Evolutionary conservation across 2,888 invertebrate genomes (phyloP).

Genomic region (Drosophila algonquin): DNA sequence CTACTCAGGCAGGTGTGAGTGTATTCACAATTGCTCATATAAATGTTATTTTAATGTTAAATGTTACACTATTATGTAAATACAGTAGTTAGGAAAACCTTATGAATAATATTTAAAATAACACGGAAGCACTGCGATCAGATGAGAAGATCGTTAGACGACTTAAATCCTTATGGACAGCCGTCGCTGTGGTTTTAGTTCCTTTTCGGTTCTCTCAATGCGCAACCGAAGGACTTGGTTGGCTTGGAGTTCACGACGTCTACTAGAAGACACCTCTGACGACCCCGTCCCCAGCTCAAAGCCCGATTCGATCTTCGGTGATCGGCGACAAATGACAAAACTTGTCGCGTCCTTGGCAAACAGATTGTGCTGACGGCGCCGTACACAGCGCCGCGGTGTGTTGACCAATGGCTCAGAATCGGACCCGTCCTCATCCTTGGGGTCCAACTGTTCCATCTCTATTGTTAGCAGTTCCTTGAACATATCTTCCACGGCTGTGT

Average conservation of each 20-base stretch:
- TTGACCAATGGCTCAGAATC: slow-evolving; percentile 22
- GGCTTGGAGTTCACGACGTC: slow-evolving; percentile 42
- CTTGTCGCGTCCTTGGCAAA: slow-evolving; percentile 42
- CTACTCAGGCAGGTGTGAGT: too few relatives aligned
- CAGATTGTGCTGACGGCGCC: slow-evolving; percentile 58
- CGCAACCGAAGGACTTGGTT: slow-evolving; percentile 55
- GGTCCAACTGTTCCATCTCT: slow-evolving; percentile 20
- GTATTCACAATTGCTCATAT: too few relatives aligned
- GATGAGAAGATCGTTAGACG: slow-evolving; percentile 20
- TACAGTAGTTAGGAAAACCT: slow-evolving; percentile 50
- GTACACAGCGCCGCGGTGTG: slow-evolving; percentile 51
- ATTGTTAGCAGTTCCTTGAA: slow-evolving; percentile 51
- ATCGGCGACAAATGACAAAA: slow-evolving; percentile 55
- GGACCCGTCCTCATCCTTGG: slow-evolving; percentile 21
- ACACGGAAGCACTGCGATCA: slow-evolving; percentile 56
- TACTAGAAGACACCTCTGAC: slow-evolving; percentile 48
- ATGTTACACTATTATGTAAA: too few relatives aligned
- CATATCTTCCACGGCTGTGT: slow-evolving; percentile 58
- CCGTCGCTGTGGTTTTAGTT: slow-evolving; percentile 50
- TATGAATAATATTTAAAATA: slow-evolving; percentile 24
- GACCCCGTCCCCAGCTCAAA: not conserved
- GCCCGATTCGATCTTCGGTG: slow-evolving; percentile 9
- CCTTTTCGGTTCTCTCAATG: slow-evolving; percentile 52
- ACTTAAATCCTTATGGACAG: slow-evolving; percentile 51
- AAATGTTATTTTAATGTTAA: too few relatives aligned